Evolutionary conservation across 2,888 invertebrate species (phyloP), one percentile per base, ranked within the genome.

Genomic region (Dicyrtomina minuta): DNA sequence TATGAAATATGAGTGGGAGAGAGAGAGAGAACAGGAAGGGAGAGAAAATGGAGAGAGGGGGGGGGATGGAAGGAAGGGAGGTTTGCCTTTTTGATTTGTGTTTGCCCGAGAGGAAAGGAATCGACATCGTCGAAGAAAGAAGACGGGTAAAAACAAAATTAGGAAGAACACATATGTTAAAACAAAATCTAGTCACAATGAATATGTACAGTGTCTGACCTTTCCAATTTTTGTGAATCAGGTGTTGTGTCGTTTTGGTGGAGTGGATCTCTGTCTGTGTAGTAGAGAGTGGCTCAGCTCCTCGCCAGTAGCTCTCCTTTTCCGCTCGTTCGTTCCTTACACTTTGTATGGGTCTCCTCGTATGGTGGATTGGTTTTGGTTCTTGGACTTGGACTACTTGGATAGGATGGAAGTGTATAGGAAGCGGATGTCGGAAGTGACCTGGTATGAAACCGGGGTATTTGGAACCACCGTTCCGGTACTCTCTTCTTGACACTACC

Each of bases 391-490:
- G n/a, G n/a, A n/a, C n/a, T n/a, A n/a, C n/a, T n/a, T n/a, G n/a
- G n/a, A n/a, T n/a, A 44, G 44, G 13, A 44, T n/a, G n/a, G n/a
- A n/a, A 44, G 44, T 44, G n/a, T n/a, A 46, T n/a, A 66, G 68
- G 68, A 68, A 60, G 43, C 66, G 66, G 66, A 66, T 67, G 67
- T 68, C 68, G 68, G 68, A 68, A 68, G 68, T 68, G 68, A 68
- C 68, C 68, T 61, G 55, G 53, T 60, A 61, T 33, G 27, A 61
- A 33, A 59, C 59, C 59, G 59, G 68, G 61, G 58, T 68, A 60
- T 61, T 53, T 53, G 39, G 51, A 68, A 60, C 53, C 60, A 24
- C 58, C 59, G 67, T 67, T 67, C 67, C 62, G 75, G 72, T 27
- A 33, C n/a, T n/a, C 53, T 53, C 49, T 53, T 66, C 64, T 64